Base-by-base conservation (phyloP, 2,113 vertebrate genomes). In the Sprattus sprattus region DNA sequence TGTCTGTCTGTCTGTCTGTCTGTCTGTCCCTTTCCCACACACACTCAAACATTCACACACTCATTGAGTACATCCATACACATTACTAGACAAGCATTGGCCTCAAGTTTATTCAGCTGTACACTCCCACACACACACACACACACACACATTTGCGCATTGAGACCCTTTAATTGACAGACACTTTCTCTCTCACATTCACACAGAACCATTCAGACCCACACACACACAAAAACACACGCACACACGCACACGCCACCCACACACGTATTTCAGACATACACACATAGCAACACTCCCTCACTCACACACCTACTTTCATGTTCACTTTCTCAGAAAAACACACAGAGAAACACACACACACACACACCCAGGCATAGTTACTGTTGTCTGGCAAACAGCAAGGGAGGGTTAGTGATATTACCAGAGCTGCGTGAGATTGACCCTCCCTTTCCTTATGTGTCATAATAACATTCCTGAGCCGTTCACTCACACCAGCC, bases 61-160 rank as follows among this genome's bases (percentile, higher is more conserved):
- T 39, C 54, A 49, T 45, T 18, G 25, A 5, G 7, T 71, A 32
- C 67, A 32, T 78, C 71, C n/a, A 67, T 9, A 78, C 25, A 75
- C 67, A 88, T 80, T 91, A 91, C 88, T 88, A 88, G 90, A 91
- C 89, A 89, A 87, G 39, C 87, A 4, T 81, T 87, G 28, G 71
- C 28, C 28, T 16, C 71, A 78, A 16, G 71, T 78, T 78, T 78
- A 78, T 78, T 78, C 71, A 78, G 71, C 71, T 78, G 71, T 32
- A 11, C 13, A 78, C 71, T 32, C 25, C 71, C 64, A 57, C 52
- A 54, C 52, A 54, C 52, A 54, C 52, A 54, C 22, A 64, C 57
- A 64, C 57, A 64, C 57, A 75, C 32, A 75, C 71, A 78, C 2
- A 15, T 60, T 60, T 60, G 54, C 22, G 54, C 6, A 20, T 54